These are phyloP conservation scores for Rutilus rutilus DNA, from an alignment of 2,113 vertebrate species.

Conservation along the genomic window DNA sequence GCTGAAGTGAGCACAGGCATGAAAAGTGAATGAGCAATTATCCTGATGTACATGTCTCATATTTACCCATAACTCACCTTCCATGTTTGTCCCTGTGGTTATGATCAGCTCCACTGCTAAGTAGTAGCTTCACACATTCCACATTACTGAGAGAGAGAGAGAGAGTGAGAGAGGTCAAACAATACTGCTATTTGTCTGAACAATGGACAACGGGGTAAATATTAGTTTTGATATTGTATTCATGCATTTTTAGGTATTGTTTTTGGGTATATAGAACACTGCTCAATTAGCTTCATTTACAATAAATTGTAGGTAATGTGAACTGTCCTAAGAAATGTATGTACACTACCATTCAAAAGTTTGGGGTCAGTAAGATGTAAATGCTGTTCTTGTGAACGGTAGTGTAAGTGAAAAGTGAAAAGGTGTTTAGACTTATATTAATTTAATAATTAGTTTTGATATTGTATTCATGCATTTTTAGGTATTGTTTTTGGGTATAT, in stretches of 20 bases:
- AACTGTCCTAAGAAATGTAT: too few species aligned
- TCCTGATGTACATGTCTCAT: background rate
- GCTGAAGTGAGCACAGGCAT: background rate
- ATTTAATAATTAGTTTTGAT: background rate
- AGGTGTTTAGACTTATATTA: constrained; percentile 71
- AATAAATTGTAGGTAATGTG: too few species aligned
- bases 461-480: background rate
- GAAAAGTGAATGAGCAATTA: background rate
- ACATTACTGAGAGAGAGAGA: constrained; percentile 80
- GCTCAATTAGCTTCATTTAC: too few species aligned
- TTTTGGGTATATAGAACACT: background rate
- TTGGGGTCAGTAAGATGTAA: too few species aligned
- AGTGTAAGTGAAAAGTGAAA: too few species aligned
- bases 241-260: background rate
- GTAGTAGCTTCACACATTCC: constrained; percentile 94
- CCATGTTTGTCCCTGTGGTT: constrained; percentile 91
- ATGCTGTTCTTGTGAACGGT: background rate
- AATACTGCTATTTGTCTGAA: background rate
- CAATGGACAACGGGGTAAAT: background rate
- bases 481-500: background rate
- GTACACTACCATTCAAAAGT: too few species aligned
- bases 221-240: background rate
- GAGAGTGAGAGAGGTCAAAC: background rate
- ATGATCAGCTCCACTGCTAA: constrained; percentile 93
- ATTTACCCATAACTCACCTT: constrained; percentile 78